Conservation (phyloP, 2,113 vertebrate species). For the Siphamia tubifer region DNA sequence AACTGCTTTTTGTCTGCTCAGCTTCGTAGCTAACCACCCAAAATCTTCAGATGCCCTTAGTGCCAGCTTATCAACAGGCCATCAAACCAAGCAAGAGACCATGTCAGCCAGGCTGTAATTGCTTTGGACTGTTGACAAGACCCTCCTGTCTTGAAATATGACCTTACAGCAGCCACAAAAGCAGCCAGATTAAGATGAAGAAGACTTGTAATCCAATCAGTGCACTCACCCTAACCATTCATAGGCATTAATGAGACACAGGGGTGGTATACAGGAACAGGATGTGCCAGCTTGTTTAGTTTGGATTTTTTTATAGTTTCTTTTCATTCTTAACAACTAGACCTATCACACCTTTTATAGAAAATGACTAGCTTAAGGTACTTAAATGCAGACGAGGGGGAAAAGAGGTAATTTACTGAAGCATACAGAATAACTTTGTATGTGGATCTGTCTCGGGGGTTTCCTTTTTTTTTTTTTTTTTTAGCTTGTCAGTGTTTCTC, state of each 20-base stretch:
- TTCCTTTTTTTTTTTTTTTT: too few relatives aligned
- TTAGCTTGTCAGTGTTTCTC: constrained; percentile 94
- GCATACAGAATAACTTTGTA: constrained; percentile 21
- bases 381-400: constrained; percentile 19
- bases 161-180: constrained; percentile 29
- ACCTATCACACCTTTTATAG: neutral
- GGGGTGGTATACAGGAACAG: constrained; percentile 45
- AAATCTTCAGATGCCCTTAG: neutral
- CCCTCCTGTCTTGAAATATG: constrained; percentile 33
- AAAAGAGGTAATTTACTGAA: constrained; percentile 26
- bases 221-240: constrained; percentile 20
- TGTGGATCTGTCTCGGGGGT: constrained; percentile 41
- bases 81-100: neutral
- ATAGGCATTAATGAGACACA: constrained; percentile 37
- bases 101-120: constrained; percentile 54
- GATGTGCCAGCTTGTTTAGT: constrained; percentile 25
- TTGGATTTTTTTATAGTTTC: constrained; percentile 57
- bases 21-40: neutral
- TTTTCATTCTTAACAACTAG: constrained; percentile 31
- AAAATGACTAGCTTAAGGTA: constrained; percentile 34
- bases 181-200: neutral
- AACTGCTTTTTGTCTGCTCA: constrained; percentile 23
- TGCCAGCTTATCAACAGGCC: constrained; percentile 22
- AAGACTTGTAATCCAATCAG: constrained; percentile 41
- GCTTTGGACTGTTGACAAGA: constrained; percentile 52